Evolutionary conservation across 2,113 vertebrate species (phyloP).

Genomic region (Semnornis frantzii): DNA sequence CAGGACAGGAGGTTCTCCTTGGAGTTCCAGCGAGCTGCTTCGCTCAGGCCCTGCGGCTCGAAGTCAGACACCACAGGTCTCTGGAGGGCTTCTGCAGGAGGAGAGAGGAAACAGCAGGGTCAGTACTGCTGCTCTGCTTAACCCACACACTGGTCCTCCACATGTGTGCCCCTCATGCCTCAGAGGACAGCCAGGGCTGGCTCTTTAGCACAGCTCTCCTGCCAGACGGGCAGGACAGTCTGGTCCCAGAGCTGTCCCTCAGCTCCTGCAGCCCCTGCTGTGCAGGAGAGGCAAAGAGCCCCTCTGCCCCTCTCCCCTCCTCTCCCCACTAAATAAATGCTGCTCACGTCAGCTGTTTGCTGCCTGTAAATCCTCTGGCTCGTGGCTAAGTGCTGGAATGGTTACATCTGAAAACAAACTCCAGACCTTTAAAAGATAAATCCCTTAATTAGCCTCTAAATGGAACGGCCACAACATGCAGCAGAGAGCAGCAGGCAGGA

Average conservation of each 20-base stretch:
- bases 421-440: constrained; percentile 49
- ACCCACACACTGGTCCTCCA: neutral
- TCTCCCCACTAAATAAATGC: neutral
- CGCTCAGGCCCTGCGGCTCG: constrained; percentile 90
- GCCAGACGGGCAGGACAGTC: neutral
- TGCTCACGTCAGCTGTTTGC: constrained; percentile 3
- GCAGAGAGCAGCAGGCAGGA: neutral
- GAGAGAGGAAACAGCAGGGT: neutral
- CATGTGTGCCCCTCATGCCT: neutral
- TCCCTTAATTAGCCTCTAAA: constrained; percentile 50
- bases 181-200: neutral
- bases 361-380: constrained; percentile 23
- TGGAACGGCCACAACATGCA: neutral
- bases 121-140: neutral
- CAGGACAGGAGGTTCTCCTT: constrained; percentile 97
- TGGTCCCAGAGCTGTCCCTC: neutral
- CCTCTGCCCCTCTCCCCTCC: neutral
- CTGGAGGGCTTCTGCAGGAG: constrained; percentile 90
- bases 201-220: neutral
- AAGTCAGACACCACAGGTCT: constrained; percentile 88
- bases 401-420: constrained; percentile 34
- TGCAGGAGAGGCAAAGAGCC: neutral
- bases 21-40: constrained; percentile 98
- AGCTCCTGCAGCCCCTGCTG: neutral
- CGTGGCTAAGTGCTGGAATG: neutral